These are phyloP conservation scores for Drosophila longiperda DNA, from an alignment of 2,888 invertebrate species.

Conservation along the genomic window DNA sequence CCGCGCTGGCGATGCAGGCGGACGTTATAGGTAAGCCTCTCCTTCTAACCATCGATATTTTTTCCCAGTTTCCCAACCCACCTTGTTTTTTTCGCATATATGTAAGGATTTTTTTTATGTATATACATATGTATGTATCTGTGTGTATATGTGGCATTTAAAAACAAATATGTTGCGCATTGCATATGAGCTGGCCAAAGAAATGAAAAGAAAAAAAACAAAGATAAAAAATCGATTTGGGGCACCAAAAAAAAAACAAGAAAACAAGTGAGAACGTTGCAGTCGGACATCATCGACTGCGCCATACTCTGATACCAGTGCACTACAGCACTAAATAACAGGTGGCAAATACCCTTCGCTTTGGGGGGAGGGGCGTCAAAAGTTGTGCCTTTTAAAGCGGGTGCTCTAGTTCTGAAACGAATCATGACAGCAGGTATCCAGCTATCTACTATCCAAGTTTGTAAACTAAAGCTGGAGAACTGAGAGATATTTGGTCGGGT, in stretches of 20 bases:
- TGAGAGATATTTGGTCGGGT: background rate
- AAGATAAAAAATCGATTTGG: conserved; percentile 72
- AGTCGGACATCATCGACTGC: background rate
- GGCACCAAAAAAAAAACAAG: conserved; percentile 25
- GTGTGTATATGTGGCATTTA: conserved; percentile 32
- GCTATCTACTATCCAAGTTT: background rate
- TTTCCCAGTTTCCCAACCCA: background rate
- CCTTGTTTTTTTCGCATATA: conserved; percentile 19
- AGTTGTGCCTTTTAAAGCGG: background rate
- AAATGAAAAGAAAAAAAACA: conserved; percentile 15
- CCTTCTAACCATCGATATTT: conserved; percentile 2
- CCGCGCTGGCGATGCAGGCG: conserved; percentile 77
- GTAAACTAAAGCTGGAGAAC: background rate
- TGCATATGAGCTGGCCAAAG: conserved; percentile 43
- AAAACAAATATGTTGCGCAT: conserved; percentile 26
- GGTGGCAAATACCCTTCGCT: background rate
- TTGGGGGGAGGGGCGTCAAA: background rate
- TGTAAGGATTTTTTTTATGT: conserved; percentile 13
- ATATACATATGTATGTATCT: conserved; percentile 16
- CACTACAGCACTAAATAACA: background rate
- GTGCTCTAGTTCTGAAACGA: background rate
- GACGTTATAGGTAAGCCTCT: conserved; percentile 82
- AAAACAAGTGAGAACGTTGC: conserved; percentile 1
- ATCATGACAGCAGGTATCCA: background rate
- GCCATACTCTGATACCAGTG: background rate